Conservation (phyloP, 2,888 invertebrate genomes). For the Bembecia ichneumoniformis region DNA sequence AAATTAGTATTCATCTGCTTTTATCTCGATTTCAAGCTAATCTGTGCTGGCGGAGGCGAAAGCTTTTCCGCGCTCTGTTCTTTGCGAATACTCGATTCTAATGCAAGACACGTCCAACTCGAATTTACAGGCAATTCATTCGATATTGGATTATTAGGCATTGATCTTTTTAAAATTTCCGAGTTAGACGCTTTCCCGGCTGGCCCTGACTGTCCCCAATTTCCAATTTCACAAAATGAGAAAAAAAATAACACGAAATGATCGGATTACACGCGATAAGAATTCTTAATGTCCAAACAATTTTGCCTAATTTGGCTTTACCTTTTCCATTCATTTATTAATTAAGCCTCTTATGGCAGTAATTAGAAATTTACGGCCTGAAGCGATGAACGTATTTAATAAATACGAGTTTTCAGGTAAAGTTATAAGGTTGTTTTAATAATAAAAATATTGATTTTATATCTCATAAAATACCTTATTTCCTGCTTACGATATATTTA, state of each 20-base stretch:
- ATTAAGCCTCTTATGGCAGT: too few relatives aligned
- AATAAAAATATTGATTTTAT: too few relatives aligned
- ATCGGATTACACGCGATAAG: slow-evolving; percentile 39
- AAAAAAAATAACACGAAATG: slow-evolving; percentile 45
- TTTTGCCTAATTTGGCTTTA: not conserved
- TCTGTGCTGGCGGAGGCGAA: slow-evolving; percentile 8
- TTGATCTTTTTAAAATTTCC: slow-evolving; percentile 61
- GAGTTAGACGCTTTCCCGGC: slow-evolving; percentile 14
- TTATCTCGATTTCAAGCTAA: not conserved
- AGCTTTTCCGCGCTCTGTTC: slow-evolving; percentile 28
- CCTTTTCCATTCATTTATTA: too few relatives aligned
- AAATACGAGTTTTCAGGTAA: too few relatives aligned
- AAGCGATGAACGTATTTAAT: too few relatives aligned
- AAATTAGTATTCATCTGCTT: too few relatives aligned
- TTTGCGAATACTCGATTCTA: slow-evolving; percentile 19
- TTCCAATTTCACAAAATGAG: slow-evolving; percentile 43
- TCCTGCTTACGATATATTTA: too few relatives aligned
- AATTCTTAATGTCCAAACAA: slow-evolving; percentile 31
- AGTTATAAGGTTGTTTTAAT: too few relatives aligned
- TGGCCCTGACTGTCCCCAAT: slow-evolving; percentile 33
- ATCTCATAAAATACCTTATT: too few relatives aligned
- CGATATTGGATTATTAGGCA: slow-evolving; percentile 68
- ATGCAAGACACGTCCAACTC: slow-evolving; percentile 51
- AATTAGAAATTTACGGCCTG: too few relatives aligned
- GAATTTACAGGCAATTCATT: slow-evolving; percentile 69